Conservation (phyloP, 2,113 vertebrate genomes). For the Petrocephalus zakoni region DNA sequence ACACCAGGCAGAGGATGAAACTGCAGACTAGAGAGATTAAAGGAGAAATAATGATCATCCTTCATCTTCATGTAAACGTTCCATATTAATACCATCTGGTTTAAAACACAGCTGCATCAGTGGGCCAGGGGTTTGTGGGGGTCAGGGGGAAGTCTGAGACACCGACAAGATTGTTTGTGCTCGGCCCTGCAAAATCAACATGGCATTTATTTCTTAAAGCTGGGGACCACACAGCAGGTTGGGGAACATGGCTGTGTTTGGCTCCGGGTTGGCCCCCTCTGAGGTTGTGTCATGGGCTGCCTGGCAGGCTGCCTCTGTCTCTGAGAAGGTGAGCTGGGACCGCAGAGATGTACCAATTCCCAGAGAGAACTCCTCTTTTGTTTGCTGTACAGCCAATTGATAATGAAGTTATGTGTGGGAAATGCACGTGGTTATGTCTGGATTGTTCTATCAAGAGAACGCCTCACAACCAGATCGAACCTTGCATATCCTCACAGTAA, state of each 20-base stretch:
- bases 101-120: constrained; percentile 34
- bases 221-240: constrained; percentile 18
- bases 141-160: constrained; percentile 23
- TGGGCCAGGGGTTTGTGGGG: constrained; percentile 20
- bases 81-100: constrained; percentile 34
- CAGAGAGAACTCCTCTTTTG: not conserved
- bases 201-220: constrained; percentile 31
- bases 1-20: not conserved
- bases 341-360: not conserved
- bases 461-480: not conserved
- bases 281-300: not conserved
- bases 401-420: not conserved
- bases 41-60: not conserved
- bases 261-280: not conserved
- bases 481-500: not conserved
- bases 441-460: not conserved
- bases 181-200: constrained; percentile 29
- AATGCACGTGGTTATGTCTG: not conserved
- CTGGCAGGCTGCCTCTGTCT: not conserved
- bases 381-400: not conserved
- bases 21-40: not conserved
- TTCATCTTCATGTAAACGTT: constrained; percentile 20
- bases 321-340: not conserved
- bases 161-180: constrained; percentile 39
- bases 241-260: constrained; percentile 21